Evolutionary conservation across 1,140 invertebrate genomes (phyloP).

Genomic region (Nylanderia fulva): DNA sequence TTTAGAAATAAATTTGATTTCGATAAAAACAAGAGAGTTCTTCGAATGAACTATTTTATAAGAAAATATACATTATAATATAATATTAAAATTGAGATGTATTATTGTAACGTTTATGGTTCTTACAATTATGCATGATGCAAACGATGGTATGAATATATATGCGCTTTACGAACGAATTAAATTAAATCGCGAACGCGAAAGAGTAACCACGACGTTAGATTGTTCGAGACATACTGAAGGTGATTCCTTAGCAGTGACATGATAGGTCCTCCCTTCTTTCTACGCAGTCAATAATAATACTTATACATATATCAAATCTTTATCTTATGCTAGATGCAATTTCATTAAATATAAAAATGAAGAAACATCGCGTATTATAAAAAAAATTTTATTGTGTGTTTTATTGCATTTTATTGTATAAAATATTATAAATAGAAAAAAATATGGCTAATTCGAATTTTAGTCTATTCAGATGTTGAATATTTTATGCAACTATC

Average conservation of each 20-base stretch:
- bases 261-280: slow-evolving; percentile 66
- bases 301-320: slow-evolving; percentile 53
- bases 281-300: slow-evolving; percentile 75
- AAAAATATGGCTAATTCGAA: neutral
- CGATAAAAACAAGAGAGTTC: neutral
- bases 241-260: slow-evolving; percentile 84
- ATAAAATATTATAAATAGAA: neutral
- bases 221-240: slow-evolving; percentile 78
- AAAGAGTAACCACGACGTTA: slow-evolving; percentile 70
- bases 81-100: neutral
- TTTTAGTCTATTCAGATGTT: neutral
- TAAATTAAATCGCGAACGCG: slow-evolving; percentile 70
- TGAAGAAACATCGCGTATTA: neutral
- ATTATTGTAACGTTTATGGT: neutral
- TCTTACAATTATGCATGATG: slow-evolving; percentile 41
- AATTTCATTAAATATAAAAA: slow-evolving; percentile 13
- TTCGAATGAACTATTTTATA: neutral
- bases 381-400: neutral
- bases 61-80: neutral
- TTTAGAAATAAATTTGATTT: slow-evolving; percentile 26
- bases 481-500: neutral
- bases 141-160: neutral
- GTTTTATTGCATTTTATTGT: neutral
- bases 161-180: neutral
- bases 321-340: slow-evolving; percentile 50